Evolutionary conservation across 2,888 invertebrate species (phyloP), one percentile per base, ranked within the genome.

Genomic region (Rhimphoctona megacephalus): DNA sequence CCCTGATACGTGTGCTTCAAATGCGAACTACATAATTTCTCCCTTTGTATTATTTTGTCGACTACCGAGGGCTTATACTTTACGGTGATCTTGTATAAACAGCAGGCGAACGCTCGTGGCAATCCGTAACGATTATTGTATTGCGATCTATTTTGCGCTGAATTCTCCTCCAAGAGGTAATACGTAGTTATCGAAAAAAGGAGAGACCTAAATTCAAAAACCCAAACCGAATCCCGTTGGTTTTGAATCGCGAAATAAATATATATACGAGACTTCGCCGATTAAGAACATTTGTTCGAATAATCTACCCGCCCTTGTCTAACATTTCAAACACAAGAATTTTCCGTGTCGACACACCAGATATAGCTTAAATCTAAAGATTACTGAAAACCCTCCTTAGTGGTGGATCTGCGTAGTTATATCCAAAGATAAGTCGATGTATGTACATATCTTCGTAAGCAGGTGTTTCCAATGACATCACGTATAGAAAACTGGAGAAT

Each of bases 381-480:
- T 72, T 46, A 43, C 25, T 22, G 49, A 49, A n/a, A 49, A 43
- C 8, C 70, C 25, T 33, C 8, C 39, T 36, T 39, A 69, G 54
- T 33, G 43, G 11, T 33, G 19, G 43, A n/a, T 54, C 7, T 57
- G 70, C 14, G 43, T 22, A 52, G 30, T 39, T 39, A 69, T 54
- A 52, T 43, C 0, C 57, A 17, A 7, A 73, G 79, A 82, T 78
- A 30, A 2, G 19, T 33, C 14, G 17, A 43, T 6, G 46, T 64
- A n/a, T 33, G 54, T 83, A 25, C 69, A 54, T 52, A 57, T 57
- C 70, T 66, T 84, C 64, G 81, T 79, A 80, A 89, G 86, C 89
- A 90, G 90, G 89, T 90, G 88, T 87, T 87, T 81, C 52, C 73
- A 88, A 90, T 88, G 89, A 89, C 88, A 83, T 89, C 89, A 90